Percentiles rank a stretch among this genome's conserved stretches.
phyloP scores from a whole-genome alignment of 1,140 invertebrate genomes.

The Venustaconcha ellipsiformis region DNA sequence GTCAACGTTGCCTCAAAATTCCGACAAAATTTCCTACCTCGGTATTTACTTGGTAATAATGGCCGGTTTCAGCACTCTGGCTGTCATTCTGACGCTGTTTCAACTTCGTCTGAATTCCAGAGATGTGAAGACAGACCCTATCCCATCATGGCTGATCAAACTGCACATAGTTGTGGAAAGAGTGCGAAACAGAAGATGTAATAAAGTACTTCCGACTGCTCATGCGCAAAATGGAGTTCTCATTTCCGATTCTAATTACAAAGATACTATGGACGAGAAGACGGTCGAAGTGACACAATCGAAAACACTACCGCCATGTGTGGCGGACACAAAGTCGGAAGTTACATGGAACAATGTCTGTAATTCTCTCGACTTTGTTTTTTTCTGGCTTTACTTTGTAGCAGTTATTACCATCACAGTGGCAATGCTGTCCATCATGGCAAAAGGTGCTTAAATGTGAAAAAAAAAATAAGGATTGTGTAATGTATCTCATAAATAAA shows the following conservation, averaged over 20 bases:
- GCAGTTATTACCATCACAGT: too few relatives aligned
- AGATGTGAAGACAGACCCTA: neutral
- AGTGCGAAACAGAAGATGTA: neutral
- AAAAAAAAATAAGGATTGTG: too few relatives aligned
- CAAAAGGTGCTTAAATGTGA: too few relatives aligned
- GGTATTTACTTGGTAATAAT: slow-evolving; percentile 21
- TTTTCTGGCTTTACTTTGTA: slow-evolving; percentile 27
- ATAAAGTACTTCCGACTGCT: neutral
- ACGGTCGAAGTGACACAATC: slow-evolving; percentile 3
- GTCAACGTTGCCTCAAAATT: slow-evolving; percentile 31
- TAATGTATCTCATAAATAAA: too few relatives aligned
- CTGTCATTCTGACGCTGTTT: slow-evolving; percentile 6
- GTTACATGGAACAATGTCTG: slow-evolving; percentile 22
- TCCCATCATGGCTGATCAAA: neutral
- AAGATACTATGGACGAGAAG: slow-evolving; percentile 2
- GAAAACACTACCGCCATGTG: neutral
- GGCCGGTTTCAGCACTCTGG: slow-evolving; percentile 8
- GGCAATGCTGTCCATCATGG: too few relatives aligned
- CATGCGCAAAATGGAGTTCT: neutral
- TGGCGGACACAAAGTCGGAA: neutral
- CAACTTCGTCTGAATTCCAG: slow-evolving; percentile 22
- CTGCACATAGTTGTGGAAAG: neutral
- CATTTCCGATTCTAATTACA: neutral
- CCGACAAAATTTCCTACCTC: slow-evolving; percentile 29
- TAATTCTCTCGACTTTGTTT: slow-evolving; percentile 26